Conservation (phyloP, 2,797 vertebrate genomes). For the Danio jaintianensis region DNA sequence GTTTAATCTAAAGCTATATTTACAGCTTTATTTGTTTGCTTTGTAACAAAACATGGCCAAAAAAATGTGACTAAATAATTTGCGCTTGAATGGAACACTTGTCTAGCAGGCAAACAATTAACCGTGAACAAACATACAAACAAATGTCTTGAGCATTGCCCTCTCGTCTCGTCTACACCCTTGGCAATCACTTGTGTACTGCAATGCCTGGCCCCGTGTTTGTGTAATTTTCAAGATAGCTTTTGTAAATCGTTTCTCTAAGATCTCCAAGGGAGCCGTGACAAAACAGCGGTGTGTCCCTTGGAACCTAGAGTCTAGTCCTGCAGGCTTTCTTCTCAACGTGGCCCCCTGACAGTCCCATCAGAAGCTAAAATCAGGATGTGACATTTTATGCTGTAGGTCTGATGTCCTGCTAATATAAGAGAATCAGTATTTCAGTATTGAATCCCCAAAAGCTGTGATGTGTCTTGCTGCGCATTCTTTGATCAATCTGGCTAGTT, state of each 20-base stretch:
- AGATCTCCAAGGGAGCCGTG: not conserved
- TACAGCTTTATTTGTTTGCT: no score
- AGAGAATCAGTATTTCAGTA: not conserved
- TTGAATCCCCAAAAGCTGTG: not conserved
- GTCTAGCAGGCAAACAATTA: no score
- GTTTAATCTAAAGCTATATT: no score
- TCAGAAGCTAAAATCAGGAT: not conserved
- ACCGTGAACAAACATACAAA: no score
- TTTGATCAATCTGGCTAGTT: not conserved
- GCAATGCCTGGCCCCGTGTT: not conserved
- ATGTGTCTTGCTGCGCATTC: not conserved
- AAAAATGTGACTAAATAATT: no score
- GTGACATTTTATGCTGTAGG: constrained; percentile 3
- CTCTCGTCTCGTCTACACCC: no score
- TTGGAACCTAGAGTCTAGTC: not conserved
- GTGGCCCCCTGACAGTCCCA: not conserved
- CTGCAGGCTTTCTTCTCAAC: not conserved
- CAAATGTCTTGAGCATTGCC: no score
- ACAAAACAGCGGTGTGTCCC: not conserved
- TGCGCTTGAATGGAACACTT: no score
- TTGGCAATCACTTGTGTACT: no score
- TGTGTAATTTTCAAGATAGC: not conserved
- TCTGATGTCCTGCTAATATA: constrained; percentile 5
- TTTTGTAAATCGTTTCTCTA: not conserved
- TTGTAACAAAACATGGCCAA: no score